Evolutionary conservation across 2,113 vertebrate genomes (phyloP).

Genomic region (Alces alces): DNA sequence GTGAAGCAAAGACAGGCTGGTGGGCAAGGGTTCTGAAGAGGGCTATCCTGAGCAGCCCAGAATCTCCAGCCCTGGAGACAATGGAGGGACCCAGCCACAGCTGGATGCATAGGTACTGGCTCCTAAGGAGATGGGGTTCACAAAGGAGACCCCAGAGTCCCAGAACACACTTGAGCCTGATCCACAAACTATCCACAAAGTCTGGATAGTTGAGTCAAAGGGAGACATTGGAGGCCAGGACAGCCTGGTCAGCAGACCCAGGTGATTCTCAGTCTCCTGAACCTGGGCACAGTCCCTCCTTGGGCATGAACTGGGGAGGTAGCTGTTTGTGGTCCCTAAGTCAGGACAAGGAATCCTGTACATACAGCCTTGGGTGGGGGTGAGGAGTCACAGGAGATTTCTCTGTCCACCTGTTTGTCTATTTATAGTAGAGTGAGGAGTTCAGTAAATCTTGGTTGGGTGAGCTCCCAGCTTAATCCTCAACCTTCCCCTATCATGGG

Average conservation of each 20-base stretch:
- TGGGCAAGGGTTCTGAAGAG: neutral
- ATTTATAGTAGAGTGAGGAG: neutral
- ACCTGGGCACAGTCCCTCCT: neutral
- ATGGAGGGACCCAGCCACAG: neutral
- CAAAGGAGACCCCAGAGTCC: neutral
- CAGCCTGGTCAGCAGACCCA: neutral
- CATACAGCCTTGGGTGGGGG: no score
- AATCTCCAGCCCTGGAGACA: neutral
- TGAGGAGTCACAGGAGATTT: no score
- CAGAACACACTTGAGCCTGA: no score
- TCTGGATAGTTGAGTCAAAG: neutral
- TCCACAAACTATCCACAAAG: no score
- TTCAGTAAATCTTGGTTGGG: neutral
- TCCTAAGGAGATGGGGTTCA: neutral
- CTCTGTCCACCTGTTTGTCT: neutral
- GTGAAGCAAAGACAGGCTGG: neutral
- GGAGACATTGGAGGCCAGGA: neutral
- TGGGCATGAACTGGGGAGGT: neutral
- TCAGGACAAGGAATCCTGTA: neutral
- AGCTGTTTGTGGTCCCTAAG: neutral
- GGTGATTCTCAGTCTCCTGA: neutral
- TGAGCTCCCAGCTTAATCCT: neutral
- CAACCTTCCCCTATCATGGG: neutral
- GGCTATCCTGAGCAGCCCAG: neutral
- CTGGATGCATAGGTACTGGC: neutral